Conservation (phyloP, 2,888 invertebrate species). For the Aradus depressus region DNA sequence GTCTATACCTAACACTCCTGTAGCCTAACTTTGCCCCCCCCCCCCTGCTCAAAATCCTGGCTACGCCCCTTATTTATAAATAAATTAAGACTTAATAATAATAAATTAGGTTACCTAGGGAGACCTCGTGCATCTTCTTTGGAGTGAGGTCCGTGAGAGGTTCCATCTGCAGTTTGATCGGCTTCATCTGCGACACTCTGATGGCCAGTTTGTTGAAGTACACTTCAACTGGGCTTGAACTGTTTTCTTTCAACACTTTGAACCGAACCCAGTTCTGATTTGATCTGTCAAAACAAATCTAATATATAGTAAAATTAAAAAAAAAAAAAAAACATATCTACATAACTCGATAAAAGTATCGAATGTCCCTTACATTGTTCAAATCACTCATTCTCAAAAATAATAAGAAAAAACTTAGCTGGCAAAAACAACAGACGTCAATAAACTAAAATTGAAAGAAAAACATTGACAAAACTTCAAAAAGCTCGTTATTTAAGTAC, state of each 20-base stretch:
- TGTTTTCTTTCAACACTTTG: constrained; percentile 17
- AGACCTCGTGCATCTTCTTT: constrained; percentile 27
- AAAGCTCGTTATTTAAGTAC: too few species aligned
- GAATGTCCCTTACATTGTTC: not conserved
- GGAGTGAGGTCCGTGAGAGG: constrained; percentile 20
- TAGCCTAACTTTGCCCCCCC: too few species aligned
- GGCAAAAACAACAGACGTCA: too few species aligned
- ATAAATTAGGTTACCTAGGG: constrained; percentile 21
- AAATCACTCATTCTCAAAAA: not conserved
- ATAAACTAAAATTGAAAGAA: too few species aligned
- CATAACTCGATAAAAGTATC: not conserved
- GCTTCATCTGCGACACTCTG: constrained; percentile 23
- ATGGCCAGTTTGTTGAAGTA: constrained; percentile 26
- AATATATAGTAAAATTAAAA: not conserved
- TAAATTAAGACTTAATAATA: not conserved
- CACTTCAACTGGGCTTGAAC: constrained; percentile 7
- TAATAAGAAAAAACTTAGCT: too few species aligned
- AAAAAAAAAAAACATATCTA: constrained; percentile 1
- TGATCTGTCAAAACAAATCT: constrained; percentile 9
- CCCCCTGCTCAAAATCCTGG: too few species aligned
- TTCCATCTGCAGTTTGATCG: constrained; percentile 23
- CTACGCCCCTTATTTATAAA: not conserved
- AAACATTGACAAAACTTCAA: too few species aligned
- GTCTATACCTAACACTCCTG: too few species aligned
- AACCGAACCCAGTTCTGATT: constrained; percentile 24